Base-by-base conservation (phyloP, 2,797 vertebrate genomes). In the Ceryle rudis region DNA sequence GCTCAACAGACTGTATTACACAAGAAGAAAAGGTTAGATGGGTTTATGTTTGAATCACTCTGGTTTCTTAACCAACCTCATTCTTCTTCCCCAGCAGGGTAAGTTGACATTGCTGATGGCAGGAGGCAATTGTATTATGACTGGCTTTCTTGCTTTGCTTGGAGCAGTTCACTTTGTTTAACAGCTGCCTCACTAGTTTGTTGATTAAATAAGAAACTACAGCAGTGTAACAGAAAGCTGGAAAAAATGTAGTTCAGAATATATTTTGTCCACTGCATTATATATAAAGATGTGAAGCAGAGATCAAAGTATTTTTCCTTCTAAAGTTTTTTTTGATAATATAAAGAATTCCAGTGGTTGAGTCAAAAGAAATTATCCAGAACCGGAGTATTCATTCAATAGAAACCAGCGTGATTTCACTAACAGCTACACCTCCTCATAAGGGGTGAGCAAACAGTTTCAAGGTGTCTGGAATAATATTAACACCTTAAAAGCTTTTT, bases 401-500 rank as follows among this genome's bases (percentile, higher is more conserved):
- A 69, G 75, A 95, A 88, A 74, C 17, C 80, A 93, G 51, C 35
- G n/a, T 42, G 80, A 92, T 55, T 86, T 81, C 87, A 60, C 37
- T 73, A 77, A 73, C 21, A 57, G 51, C 70, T 12, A 42, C 18
- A 82, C 1, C 4, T 94, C 55, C 64, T 89, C 20, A 3, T 54
- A 71, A 72, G 16, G 46, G 16, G 33, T 19, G 14, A 28, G 46
- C 67, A 33, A 90, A 78, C 51, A 49, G 39, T 81, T 87, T 66
- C 80, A 92, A 66, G 67, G 64, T 23, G 71, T 80, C 82, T 95
- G 80, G 51, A 84, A 92, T 39, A 73, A 67, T 55, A 91, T 33
- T 60, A 93, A 80, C 55, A 94, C 47, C 74, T 94, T 89, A 87
- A 93, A 93, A 93, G 80, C 55, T 73, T 95, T 84, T 42, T 86